phyloP scores from a whole-genome alignment of 2,113 vertebrate genomes.

The Centropristis striata region DNA sequence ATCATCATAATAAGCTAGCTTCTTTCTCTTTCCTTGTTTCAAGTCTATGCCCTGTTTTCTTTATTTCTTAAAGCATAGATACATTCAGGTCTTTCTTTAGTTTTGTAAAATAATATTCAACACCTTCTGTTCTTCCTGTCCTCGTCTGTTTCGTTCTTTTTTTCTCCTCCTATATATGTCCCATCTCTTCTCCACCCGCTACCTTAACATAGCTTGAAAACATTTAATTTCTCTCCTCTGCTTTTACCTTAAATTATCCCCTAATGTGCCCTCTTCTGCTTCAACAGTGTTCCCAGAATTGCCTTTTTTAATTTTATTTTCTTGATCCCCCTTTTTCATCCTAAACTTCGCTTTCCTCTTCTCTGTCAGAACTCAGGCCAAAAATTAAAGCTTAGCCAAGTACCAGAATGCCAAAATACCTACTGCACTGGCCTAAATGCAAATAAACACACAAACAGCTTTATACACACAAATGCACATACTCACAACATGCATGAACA shows the following conservation, averaged over 20 bases:
- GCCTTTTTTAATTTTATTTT: slow-evolving; percentile 7
- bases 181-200: neutral
- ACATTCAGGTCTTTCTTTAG: neutral
- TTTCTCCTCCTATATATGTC: neutral
- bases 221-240: neutral
- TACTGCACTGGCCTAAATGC: slow-evolving; percentile 45
- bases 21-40: slow-evolving; percentile 10
- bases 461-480: slow-evolving; percentile 1
- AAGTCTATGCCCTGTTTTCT: neutral
- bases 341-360: slow-evolving; percentile 31
- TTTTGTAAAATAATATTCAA: slow-evolving; percentile 4
- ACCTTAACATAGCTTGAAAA: slow-evolving; percentile 9
- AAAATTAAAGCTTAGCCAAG: slow-evolving; percentile 49
- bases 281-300: slow-evolving; percentile 17
- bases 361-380: slow-evolving; percentile 38
- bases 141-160: neutral
- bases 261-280: neutral
- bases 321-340: slow-evolving; percentile 22
- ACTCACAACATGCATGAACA: slow-evolving; percentile 6
- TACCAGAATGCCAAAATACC: slow-evolving; percentile 52
- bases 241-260: slow-evolving; percentile 27
- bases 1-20: neutral
- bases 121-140: neutral
- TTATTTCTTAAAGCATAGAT: neutral
- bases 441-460: slow-evolving; percentile 29